Evolutionary conservation across 2,888 invertebrate species (phyloP), one percentile per base, ranked within the genome.

Genomic region (Magallana nippona): DNA sequence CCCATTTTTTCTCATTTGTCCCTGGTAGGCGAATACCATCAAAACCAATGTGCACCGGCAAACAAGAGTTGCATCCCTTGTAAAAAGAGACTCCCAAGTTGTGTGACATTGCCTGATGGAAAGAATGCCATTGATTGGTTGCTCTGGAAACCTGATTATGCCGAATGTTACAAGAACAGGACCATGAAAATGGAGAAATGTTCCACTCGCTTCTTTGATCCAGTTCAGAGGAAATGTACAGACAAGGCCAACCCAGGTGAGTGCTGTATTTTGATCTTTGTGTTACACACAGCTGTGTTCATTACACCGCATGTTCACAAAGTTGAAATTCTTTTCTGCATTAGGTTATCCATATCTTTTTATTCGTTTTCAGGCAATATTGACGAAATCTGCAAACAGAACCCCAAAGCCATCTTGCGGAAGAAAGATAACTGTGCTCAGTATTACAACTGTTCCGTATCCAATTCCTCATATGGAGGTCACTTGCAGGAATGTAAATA

Each of bases 141-240:
- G 63, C 82, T 77, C 13, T 89, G 89, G 89, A 84, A 83, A 44
- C 85, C 83, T n/a, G 82, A 85, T 78, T 89, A 80, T 82, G 82
- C 87, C 15, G 81, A 81, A 55, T 88, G 89, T 78, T 79, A 85
- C 79, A 85, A 85, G 22, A 88, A 89, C 79, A 86, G 89, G 81
- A 88, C 89, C 5, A 55, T 87, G 0, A 80, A 79, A 32, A 83
- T 87, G 10, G 83, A 62, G 2, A 84, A 87, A 57, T 91, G 91
- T 86, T 79, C 83, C 17, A 86, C 84, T 57, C 89, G 90, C 17
- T 88, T 86, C 83, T 91, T 90, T 79, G 84, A 90, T 83, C 89
- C 90, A 15, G 71, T 62, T 3, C 82, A 85, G 1, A 84, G 86
- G 15, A 79, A 71, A 78, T 91, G 91, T 84, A 85, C 85, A 27